These are phyloP conservation scores for Phytoseiulus persimilis DNA, from an alignment of 2,888 invertebrate genomes.

Conservation along the genomic window DNA sequence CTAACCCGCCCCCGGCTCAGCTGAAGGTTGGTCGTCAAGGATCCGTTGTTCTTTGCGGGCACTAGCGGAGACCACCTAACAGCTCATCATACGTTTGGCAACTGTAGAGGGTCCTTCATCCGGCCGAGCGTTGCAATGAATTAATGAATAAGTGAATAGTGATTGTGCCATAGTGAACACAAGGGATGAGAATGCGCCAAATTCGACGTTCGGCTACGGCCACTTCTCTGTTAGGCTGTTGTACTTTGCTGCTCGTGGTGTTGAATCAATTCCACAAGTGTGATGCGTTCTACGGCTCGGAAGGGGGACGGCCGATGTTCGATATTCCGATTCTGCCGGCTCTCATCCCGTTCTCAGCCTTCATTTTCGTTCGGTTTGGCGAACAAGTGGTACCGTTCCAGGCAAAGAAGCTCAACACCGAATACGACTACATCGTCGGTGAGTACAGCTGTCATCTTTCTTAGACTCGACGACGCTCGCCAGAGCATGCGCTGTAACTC, in stretches of 20 bases:
- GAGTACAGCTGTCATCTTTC: conserved; percentile 39
- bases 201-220: background rate
- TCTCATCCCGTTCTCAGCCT: conserved; percentile 24
- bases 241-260: background rate
- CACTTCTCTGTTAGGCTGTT: background rate
- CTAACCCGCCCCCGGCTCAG: no score
- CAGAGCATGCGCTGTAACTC: background rate
- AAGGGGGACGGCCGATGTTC: conserved; percentile 24
- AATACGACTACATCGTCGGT: conserved; percentile 47
- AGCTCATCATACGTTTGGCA: background rate
- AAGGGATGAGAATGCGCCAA: background rate
- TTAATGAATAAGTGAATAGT: conserved; percentile 5
- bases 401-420: conserved; percentile 42
- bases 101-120: background rate
- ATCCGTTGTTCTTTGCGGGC: background rate
- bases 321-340: conserved; percentile 31
- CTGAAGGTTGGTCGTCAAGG: background rate
- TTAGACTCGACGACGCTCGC: background rate
- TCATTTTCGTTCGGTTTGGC: conserved; percentile 29
- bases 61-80: background rate
- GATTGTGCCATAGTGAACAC: conserved; percentile 5
- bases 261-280: background rate
- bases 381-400: conserved; percentile 37
- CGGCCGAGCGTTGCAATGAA: background rate
- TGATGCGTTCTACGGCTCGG: conserved; percentile 22